Evolutionary conservation across 2,797 vertebrate species (phyloP), one percentile per base, ranked within the genome.

Genomic region (Bucorvus abyssinicus): DNA sequence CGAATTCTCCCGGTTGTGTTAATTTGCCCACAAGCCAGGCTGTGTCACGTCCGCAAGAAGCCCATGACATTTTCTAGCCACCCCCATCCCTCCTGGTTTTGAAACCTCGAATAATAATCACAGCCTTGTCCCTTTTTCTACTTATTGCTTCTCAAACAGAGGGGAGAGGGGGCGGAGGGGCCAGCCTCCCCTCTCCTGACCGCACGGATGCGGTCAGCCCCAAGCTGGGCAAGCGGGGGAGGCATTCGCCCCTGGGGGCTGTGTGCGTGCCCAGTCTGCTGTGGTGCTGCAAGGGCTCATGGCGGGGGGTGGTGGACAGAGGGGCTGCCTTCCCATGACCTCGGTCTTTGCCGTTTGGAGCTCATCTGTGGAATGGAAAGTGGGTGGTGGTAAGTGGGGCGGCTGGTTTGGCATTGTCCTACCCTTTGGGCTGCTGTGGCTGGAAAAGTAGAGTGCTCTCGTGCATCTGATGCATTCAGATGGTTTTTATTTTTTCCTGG

Each of bases 21-120:
- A 96, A 97, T 97, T 94, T 94, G 90, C 93, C 95, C 93, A 69
- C 64, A 44, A 94, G 95, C 83, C 93, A 94, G 86, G 70, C 87
- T 30, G 71, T 95, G 95, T 94, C 96, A 92, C 49, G 2, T 93
- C 85, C 13, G 0, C 71, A 71, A 94, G 94, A 91, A 90, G 56
- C 47, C 22, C 4, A 19, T 97, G 95, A 96, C 90, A 85, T 95
- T 94, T 96, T 44, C 87, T 76, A 83, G 42, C 79, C 65, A 90
- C 74, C 61, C 47, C 78, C 74, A 65, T 76, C 68, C 92, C 93
- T 94, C 71, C 56, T 0, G 12, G 74, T 79, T 76, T 83, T 0
- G 0, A 87, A 89, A 84, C 67, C 60, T 93, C 1, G 0, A 63
- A 76, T 70, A 70, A 74, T 68, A 38, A 79, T 38, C 1, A 0